These are phyloP conservation scores for Anthopleura xanthogrammica DNA, from an alignment of 92 coral and sea anemone genomes.

Conservation along the genomic window DNA sequence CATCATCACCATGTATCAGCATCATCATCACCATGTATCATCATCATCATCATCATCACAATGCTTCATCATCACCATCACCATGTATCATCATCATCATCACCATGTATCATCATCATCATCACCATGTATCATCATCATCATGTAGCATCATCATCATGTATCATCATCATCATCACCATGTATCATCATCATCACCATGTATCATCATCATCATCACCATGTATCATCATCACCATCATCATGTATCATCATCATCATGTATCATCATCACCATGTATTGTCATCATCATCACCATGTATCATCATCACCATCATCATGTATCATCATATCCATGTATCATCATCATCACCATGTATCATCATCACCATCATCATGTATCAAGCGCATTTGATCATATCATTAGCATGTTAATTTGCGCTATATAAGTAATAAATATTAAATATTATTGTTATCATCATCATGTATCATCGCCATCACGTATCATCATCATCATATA, in stretches of 20 bases:
- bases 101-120: not conserved
- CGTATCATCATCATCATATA: too few species aligned
- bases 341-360: not conserved
- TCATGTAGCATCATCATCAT: not conserved
- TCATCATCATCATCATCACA: not conserved
- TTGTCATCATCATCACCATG: not conserved
- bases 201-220: not conserved
- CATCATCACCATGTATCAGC: not conserved
- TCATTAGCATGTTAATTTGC: too few species aligned
- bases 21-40: not conserved
- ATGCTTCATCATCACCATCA: not conserved
- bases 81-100: not conserved
- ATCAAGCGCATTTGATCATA: too few species aligned
- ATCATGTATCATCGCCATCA: too few species aligned
- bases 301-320: not conserved
- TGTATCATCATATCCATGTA: not conserved
- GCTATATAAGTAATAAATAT: too few species aligned
- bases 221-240: not conserved
- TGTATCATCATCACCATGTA: not conserved
- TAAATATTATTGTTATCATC: too few species aligned
- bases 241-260: not conserved
- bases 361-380: constrained; percentile 1
- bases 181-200: not conserved
- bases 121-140: not conserved
- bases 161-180: not conserved